A percentile compares a stretch with the other conserved stretches of the same genome.
Evolutionary conservation across 2,113 vertebrate species (phyloP).

Genomic region (Cinclus mexicanus): DNA sequence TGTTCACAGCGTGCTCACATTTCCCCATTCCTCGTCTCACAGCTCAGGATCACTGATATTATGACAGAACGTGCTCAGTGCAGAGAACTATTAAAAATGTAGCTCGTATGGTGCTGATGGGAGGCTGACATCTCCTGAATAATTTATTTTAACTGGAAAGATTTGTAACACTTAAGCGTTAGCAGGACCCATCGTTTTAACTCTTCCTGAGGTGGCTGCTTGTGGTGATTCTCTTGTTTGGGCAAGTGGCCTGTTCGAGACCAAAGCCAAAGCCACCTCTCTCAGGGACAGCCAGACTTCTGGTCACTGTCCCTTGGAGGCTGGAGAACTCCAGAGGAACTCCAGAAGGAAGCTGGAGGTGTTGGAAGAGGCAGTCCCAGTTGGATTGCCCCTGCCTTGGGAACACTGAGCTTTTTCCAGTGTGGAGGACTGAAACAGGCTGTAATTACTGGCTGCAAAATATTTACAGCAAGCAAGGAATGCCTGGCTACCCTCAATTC

Average conservation of each 20-base stretch:
- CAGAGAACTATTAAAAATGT: not conserved
- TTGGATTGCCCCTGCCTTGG: not conserved
- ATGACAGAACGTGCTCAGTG: not conserved
- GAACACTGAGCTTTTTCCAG: not conserved
- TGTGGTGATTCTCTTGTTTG: not conserved
- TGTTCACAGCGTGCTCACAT: not conserved
- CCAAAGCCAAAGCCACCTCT: not conserved
- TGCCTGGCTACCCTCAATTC: not conserved
- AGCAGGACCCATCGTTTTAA: not conserved
- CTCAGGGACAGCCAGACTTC: not conserved
- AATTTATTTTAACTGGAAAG: slow-evolving; percentile 31
- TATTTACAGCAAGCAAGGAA: not conserved
- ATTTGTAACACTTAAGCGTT: not conserved
- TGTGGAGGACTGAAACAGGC: not conserved
- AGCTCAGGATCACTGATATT: not conserved
- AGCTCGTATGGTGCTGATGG: slow-evolving; percentile 54
- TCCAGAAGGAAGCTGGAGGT: not conserved
- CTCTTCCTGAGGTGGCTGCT: not conserved
- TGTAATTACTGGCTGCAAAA: not conserved
- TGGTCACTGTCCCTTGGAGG: not conserved
- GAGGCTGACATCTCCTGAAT: slow-evolving; percentile 52
- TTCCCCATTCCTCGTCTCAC: not conserved
- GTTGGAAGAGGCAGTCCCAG: not conserved
- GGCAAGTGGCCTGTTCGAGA: not conserved
- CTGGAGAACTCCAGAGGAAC: not conserved